phyloP scores from a whole-genome alignment of 1,140 invertebrate species.

The Chironomus tepperi region DNA sequence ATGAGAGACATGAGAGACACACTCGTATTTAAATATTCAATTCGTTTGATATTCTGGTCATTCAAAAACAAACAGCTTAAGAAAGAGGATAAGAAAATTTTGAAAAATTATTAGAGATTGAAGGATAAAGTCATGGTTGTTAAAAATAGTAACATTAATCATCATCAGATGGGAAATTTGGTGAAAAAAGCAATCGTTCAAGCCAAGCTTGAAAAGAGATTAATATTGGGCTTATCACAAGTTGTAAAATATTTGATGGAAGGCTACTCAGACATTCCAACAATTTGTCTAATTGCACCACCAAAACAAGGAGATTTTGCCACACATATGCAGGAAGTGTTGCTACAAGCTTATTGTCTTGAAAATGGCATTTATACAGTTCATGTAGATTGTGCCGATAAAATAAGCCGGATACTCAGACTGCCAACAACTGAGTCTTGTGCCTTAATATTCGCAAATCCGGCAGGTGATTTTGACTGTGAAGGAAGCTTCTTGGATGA shows the following conservation, averaged over 20 bases:
- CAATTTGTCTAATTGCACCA: neutral
- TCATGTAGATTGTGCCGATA: constrained; percentile 43
- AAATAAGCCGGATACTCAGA: constrained; percentile 36
- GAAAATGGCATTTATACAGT: constrained; percentile 60
- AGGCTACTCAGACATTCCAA: neutral
- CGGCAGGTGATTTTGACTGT: neutral
- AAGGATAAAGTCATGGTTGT: constrained; percentile 9
- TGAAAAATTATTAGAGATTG: neutral
- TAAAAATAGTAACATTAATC: neutral
- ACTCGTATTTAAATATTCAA: neutral
- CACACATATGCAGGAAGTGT: constrained; percentile 57
- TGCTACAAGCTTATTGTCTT: constrained; percentile 57
- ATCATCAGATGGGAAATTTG: neutral
- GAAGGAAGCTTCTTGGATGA: neutral
- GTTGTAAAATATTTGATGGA: neutral
- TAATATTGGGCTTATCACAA: neutral
- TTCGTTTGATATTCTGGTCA: neutral
- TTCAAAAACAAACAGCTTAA: neutral
- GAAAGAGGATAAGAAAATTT: neutral
- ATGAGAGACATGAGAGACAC: neutral
- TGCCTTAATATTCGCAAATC: constrained; percentile 4
- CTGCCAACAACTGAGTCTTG: neutral
- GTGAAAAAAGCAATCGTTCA: neutral
- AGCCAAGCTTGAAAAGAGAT: neutral
- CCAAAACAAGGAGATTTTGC: constrained; percentile 47